A percentile compares a stretch with the other conserved stretches of the same genome.
Conservation (phyloP, 2,113 vertebrate species). For the Odocoileus hemionus region DNA sequence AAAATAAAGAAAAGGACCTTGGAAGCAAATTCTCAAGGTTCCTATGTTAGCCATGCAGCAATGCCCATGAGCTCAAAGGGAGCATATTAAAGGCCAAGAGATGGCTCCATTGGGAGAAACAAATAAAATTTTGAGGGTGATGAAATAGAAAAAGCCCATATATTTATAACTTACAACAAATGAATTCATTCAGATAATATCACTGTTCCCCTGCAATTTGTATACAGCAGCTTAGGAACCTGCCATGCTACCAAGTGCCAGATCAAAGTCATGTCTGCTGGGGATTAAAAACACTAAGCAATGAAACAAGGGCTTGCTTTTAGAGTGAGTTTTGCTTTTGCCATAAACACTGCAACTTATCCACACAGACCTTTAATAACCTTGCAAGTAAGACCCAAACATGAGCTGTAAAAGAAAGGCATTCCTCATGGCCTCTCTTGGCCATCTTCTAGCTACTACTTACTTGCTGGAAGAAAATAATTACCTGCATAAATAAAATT, state of each 20-base stretch:
- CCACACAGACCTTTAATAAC: neutral
- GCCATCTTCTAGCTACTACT: neutral
- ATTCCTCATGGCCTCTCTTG: neutral
- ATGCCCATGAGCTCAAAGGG: neutral
- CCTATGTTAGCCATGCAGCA: neutral
- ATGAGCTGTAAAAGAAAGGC: neutral
- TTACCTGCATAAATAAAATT: constrained; percentile 13
- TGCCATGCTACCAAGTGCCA: neutral
- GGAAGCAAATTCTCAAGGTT: constrained; percentile 19
- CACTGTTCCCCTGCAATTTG: neutral
- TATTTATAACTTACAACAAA: constrained; percentile 25
- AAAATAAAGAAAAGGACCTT: constrained; percentile 5
- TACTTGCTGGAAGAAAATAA: neutral
- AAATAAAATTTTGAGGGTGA: neutral
- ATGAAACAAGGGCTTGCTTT: neutral
- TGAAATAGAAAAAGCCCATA: neutral
- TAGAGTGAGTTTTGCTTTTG: constrained; percentile 3
- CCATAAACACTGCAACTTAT: neutral
- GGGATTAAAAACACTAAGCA: neutral
- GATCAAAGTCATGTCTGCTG: neutral
- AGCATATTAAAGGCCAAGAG: neutral
- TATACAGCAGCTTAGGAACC: neutral
- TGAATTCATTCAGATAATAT: constrained; percentile 11
- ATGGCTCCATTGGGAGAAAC: neutral
- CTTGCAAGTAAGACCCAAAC: neutral